Percentiles rank a stretch among this genome's conserved stretches.
These are phyloP conservation scores for Timema cristinae DNA, from an alignment of 2,888 invertebrate species.

Conservation along the genomic window DNA sequence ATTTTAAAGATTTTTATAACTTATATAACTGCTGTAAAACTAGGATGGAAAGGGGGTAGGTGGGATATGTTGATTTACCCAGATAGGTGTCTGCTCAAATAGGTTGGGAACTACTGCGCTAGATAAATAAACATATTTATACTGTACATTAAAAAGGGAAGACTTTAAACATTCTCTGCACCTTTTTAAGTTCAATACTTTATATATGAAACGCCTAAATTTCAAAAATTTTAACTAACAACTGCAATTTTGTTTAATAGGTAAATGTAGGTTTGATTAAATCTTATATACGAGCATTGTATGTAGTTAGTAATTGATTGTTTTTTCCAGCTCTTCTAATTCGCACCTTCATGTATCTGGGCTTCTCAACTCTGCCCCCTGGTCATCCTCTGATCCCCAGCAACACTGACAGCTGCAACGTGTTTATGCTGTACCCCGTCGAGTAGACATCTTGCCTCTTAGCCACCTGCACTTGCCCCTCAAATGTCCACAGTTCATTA, in stretches of 20 bases:
- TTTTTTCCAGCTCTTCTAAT: constrained; percentile 65
- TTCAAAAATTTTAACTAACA: neutral
- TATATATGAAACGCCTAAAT: neutral
- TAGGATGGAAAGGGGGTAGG: no score
- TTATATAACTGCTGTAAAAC: no score
- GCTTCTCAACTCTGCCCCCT: constrained; percentile 83
- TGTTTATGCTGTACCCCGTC: constrained; percentile 58
- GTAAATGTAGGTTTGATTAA: neutral
- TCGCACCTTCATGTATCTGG: constrained; percentile 96
- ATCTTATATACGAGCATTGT: neutral
- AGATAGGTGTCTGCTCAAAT: no score
- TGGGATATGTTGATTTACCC: no score
- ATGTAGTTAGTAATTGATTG: neutral
- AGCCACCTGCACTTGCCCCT: constrained; percentile 6
- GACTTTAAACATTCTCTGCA: neutral
- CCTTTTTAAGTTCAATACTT: neutral
- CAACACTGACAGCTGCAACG: constrained; percentile 57
- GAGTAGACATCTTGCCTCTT: constrained; percentile 40
- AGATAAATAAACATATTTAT: neutral
- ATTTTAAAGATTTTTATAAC: no score
- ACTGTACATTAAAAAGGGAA: neutral
- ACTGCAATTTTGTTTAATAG: no score
- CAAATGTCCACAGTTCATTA: no score
- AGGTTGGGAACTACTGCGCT: no score
- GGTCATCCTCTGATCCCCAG: constrained; percentile 72